Conservation (phyloP, 2,113 vertebrate species). For the Oreochromis aureus region DNA sequence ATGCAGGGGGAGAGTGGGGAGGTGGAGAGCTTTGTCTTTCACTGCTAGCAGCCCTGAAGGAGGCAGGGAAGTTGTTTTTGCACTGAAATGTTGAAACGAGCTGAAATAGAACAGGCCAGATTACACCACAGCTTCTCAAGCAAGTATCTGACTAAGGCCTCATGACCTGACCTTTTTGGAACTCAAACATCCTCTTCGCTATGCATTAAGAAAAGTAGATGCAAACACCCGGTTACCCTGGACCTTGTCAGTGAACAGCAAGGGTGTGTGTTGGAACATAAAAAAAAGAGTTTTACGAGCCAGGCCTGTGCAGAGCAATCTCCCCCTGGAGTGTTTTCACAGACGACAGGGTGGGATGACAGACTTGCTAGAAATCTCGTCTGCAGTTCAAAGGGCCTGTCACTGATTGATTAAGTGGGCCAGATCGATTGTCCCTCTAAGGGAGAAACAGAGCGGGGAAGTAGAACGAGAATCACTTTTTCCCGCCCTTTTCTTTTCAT, state of each 20-base stretch:
- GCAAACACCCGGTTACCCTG: not conserved
- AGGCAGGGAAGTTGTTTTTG: constrained; percentile 17
- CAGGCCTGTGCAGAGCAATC: constrained; percentile 37
- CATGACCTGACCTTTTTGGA: not conserved
- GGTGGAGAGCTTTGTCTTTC: constrained; percentile 40
- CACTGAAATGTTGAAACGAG: not conserved
- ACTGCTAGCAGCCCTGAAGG: not conserved
- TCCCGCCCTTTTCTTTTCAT: not conserved
- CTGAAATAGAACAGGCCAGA: not conserved
- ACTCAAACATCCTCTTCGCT: not conserved
- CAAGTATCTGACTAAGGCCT: not conserved
- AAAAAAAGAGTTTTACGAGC: constrained; percentile 54
- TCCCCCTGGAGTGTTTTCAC: constrained; percentile 56
- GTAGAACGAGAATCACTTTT: not conserved
- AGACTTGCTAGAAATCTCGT: constrained; percentile 54
- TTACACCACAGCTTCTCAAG: not conserved
- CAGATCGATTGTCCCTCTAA: constrained; percentile 29
- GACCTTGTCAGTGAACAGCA: not conserved
- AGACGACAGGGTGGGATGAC: constrained; percentile 51
- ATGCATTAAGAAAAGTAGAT: not conserved
- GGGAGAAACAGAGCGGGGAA: not conserved
- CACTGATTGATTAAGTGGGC: constrained; percentile 54
- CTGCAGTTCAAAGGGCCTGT: constrained; percentile 60
- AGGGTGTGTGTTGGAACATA: constrained; percentile 38
- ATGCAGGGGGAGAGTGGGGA: constrained; percentile 12